Base-by-base conservation (phyloP, 2,888 invertebrate species). In the Lomographa bimaculata region DNA sequence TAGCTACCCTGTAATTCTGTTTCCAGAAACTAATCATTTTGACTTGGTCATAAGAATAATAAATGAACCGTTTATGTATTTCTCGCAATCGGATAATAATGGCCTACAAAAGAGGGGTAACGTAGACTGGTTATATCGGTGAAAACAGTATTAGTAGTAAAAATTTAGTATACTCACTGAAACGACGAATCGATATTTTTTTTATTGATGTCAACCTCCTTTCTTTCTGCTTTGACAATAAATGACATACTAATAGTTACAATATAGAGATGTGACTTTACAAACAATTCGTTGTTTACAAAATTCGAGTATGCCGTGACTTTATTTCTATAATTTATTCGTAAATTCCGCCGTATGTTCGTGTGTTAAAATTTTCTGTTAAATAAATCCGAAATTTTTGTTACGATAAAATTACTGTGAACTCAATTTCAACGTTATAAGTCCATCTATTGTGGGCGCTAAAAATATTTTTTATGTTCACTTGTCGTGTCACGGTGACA, bases 401-500 rank as follows among this genome's bases (percentile, higher is more conserved):
- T 24, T n/a, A 23, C 14, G 38, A 30, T 37, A 55, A 60, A 58
- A 52, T 40, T 28, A 7, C 26, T 25, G 45, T 50, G 29, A 14
- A 14, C 14, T 51, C 7, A 30, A 24, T 28, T 62, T 46, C 16
- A 7, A 36, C 27, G 46, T 57, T 62, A 59, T 52, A 56, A 53
- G 49, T 51, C 50, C 61, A 70, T 63, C 61, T 61, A 71, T 71
- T 65, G 60, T 61, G 55, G 64, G 62, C 54, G 64, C 61, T 67
- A 71, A 67, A 76, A 73, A 70, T 65, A 69, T 71, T 71, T 70
- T 49, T 64, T 74, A 75, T 75, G 72, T 65, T 68, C 64, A 63
- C 62, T 65, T 79, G 66, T 70, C 80, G 77, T 82, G 84, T 80
- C 85, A 85, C 57, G 57, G 62, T 86, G 84, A 84, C 84, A 77